phyloP scores from a whole-genome alignment of 2,797 vertebrate genomes.

The Gouania willdenowi region DNA sequence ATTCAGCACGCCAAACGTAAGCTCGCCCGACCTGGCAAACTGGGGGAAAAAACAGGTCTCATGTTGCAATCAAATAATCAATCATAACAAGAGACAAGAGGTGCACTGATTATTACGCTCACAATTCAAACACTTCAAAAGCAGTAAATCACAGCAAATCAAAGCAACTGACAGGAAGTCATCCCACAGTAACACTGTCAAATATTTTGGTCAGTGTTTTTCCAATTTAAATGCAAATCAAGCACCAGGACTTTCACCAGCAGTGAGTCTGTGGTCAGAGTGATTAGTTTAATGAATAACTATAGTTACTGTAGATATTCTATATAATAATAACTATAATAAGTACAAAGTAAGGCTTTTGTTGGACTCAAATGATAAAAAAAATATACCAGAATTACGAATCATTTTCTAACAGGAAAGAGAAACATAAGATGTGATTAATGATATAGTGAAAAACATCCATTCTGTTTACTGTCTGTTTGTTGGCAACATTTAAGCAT shows the following conservation, averaged over 20 bases:
- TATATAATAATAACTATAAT: no score
- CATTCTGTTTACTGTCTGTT: slow-evolving; percentile 37
- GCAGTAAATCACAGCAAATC: slow-evolving; percentile 45
- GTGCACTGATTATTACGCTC: slow-evolving; percentile 22
- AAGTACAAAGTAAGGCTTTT: slow-evolving; percentile 5
- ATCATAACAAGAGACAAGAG: slow-evolving; percentile 32
- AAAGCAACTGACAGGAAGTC: slow-evolving; percentile 27
- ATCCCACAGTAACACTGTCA: slow-evolving; percentile 21
- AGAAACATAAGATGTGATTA: slow-evolving; percentile 9
- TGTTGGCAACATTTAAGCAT: slow-evolving; percentile 58
- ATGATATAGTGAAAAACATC: slow-evolving; percentile 17
- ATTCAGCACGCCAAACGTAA: neutral
- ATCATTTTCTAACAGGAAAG: slow-evolving; percentile 10
- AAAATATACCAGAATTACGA: neutral
- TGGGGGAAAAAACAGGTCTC: neutral
- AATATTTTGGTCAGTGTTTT: slow-evolving; percentile 51
- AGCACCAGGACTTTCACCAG: slow-evolving; percentile 26
- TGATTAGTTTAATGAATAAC: slow-evolving; percentile 54
- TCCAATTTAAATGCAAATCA: slow-evolving; percentile 74
- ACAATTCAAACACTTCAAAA: slow-evolving; percentile 45
- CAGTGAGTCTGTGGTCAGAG: slow-evolving; percentile 14
- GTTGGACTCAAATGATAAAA: neutral
- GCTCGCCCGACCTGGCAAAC: slow-evolving; percentile 15
- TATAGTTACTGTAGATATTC: no score
- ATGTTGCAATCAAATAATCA: slow-evolving; percentile 36